phyloP scores from a whole-genome alignment of 2,113 vertebrate species.

The Alethe castanea region DNA sequence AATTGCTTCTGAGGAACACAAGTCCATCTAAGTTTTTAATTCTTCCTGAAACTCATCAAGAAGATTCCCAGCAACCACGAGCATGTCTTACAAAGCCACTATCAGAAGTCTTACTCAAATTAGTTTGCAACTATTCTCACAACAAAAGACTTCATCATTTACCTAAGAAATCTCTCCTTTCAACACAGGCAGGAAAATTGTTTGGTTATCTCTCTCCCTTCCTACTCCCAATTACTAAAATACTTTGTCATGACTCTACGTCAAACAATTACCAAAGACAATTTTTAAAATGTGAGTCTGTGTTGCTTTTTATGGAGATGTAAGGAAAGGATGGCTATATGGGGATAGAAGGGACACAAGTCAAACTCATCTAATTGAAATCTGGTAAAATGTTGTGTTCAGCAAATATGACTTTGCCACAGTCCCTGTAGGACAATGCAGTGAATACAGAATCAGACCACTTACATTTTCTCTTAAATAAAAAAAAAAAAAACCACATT shows the following conservation, averaged over 20 bases:
- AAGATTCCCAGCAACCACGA: not conserved
- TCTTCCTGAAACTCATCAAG: not conserved
- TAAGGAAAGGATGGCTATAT: not conserved
- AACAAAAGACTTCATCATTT: not conserved
- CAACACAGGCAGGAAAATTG: not conserved
- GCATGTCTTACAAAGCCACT: not conserved
- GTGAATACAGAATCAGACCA: not conserved
- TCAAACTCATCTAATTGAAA: not conserved
- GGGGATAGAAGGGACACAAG: not conserved
- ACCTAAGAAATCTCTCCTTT: not conserved
- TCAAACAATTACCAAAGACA: not conserved
- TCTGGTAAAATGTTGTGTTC: not conserved
- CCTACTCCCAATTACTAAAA: not conserved
- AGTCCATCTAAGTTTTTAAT: not conserved
- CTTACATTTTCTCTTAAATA: not conserved
- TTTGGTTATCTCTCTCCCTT: not conserved
- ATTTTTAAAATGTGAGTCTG: not conserved
- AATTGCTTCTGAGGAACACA: not conserved
- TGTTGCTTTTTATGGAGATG: not conserved
- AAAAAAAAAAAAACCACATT: not conserved
- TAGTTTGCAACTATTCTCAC: not conserved
- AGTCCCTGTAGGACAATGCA: not conserved
- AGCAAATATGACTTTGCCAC: not conserved
- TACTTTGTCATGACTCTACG: not conserved
- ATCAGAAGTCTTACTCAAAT: not conserved